phyloP scores from a whole-genome alignment of 92 coral and sea anemone species.

The Nematostella vectensis region DNA sequence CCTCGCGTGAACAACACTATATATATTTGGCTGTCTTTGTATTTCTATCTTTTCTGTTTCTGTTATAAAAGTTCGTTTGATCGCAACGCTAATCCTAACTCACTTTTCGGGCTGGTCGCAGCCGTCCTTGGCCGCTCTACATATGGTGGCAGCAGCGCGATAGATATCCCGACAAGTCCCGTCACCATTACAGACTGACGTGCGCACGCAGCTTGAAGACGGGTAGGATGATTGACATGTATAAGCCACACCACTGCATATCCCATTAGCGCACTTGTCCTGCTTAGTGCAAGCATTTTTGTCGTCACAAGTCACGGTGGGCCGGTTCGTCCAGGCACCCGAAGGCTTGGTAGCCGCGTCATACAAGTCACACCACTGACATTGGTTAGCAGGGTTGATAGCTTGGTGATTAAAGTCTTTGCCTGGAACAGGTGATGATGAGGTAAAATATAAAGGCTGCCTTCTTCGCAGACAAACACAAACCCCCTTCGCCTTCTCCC shows the following conservation, averaged over 20 bases:
- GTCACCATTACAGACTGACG: conserved; percentile 60
- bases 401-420: conserved; percentile 50
- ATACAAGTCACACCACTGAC: conserved; percentile 81
- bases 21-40: no score
- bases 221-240: conserved; percentile 65
- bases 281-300: conserved; percentile 63
- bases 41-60: no score
- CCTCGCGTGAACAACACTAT: no score
- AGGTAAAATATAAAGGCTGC: background rate
- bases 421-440: conserved; percentile 37
- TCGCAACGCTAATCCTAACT: background rate
- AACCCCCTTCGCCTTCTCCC: no score
- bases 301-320: conserved; percentile 79
- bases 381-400: conserved; percentile 55
- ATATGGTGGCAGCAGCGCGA: conserved; percentile 45
- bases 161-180: conserved; percentile 57
- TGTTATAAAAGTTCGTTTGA: no score
- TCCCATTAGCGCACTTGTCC: conserved; percentile 65
- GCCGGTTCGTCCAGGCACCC: conserved; percentile 75
- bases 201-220: conserved; percentile 51
- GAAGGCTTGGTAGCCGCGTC: conserved; percentile 46
- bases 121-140: conserved; percentile 53
- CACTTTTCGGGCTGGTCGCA: conserved; percentile 78
- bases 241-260: conserved; percentile 51
- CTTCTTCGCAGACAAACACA: background rate